These are phyloP conservation scores for Sycobia sp. DNA, from an alignment of 1,140 invertebrate genomes.

Conservation along the genomic window DNA sequence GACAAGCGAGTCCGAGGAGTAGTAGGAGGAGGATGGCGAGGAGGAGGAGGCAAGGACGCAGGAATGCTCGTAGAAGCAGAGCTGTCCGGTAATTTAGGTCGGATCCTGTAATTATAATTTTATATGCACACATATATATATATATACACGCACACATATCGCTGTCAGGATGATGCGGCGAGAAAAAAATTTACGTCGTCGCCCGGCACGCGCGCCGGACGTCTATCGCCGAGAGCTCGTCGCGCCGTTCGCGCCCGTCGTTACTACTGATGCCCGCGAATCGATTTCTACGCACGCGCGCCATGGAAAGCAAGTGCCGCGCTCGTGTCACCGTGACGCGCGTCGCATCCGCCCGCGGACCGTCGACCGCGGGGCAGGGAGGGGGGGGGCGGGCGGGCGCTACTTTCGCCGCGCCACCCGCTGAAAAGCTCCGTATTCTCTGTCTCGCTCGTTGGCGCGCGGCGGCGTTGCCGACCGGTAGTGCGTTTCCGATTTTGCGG, in stretches of 20 bases:
- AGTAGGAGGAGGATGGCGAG: no score
- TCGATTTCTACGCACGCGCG: no score
- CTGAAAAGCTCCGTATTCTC: no score
- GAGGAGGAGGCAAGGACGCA: no score
- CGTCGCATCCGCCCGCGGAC: background rate
- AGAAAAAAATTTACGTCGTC: no score
- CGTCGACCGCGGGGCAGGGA: background rate
- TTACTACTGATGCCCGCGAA: background rate
- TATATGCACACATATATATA: no score
- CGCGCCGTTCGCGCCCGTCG: background rate
- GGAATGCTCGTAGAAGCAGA: no score
- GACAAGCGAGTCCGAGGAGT: no score
- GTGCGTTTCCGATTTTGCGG: conserved; percentile 8
- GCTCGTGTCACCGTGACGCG: no score
- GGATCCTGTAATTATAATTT: conserved; percentile 15
- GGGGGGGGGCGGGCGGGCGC: no score
- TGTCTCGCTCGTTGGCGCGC: background rate
- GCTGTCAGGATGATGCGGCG: no score
- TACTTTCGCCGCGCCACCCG: no score
- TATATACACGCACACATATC: background rate
- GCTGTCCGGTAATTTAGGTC: conserved; percentile 1
- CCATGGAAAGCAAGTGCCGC: background rate
- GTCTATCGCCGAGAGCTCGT: background rate
- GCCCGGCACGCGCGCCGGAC: background rate
- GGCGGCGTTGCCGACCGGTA: background rate